phyloP scores from a whole-genome alignment of 1,140 invertebrate genomes.

The Oscheius sp. region DNA sequence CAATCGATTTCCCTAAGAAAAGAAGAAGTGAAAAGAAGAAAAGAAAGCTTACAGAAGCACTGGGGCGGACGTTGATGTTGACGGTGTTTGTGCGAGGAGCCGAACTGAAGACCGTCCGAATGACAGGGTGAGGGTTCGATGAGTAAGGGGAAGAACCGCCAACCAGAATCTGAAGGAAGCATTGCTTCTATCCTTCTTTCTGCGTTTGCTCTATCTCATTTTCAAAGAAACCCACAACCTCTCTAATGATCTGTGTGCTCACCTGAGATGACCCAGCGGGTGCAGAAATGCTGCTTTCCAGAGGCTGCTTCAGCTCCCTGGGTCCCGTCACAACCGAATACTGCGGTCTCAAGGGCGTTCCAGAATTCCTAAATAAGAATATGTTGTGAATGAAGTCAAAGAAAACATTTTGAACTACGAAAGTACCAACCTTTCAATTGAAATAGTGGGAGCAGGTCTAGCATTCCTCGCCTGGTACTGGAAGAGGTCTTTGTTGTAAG shows the following conservation, averaged over 20 bases:
- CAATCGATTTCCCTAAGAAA: neutral
- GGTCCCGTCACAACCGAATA: neutral
- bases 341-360: neutral
- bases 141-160: neutral
- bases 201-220: neutral
- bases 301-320: neutral
- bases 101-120: slow-evolving; percentile 15
- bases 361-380: too few species aligned
- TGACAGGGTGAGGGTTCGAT: slow-evolving; percentile 4
- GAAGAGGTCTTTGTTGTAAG: neutral
- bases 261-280: neutral
- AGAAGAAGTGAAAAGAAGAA: neutral
- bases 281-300: neutral
- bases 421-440: slow-evolving; percentile 13
- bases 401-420: too few species aligned
- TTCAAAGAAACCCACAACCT: neutral
- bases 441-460: slow-evolving; percentile 14
- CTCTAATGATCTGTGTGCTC: neutral
- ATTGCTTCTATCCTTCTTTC: neutral
- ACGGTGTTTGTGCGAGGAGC: slow-evolving; percentile 4
- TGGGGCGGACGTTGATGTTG: neutral
- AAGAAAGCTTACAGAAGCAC: neutral
- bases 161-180: neutral
- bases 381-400: too few species aligned
- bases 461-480: slow-evolving; percentile 7